Evolutionary conservation across 2,888 invertebrate species (phyloP), one percentile per base, ranked within the genome.

Genomic region (Leptarthrus brevirostris): DNA sequence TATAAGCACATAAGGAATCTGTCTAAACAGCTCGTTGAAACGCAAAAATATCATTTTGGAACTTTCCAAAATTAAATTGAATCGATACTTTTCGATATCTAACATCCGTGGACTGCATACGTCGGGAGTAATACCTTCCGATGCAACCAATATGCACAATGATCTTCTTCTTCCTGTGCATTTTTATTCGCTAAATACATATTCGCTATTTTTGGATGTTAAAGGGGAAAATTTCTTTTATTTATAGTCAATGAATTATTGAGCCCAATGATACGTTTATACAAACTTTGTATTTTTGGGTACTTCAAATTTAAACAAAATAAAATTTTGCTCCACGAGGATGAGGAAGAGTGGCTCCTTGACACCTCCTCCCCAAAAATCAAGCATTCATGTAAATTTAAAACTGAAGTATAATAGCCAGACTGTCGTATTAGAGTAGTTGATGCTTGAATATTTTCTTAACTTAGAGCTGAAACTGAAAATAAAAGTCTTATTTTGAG

Each of bases 401-500:
- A 49, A 66, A 40, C 16, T 47, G 66, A 66, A 47, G 26, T 47
- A 66, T 47, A 49, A 24, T 47, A 47, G 66, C 26, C 14, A 66
- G 49, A 40, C 26, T 26, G 40, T 22, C 22, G 52, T 69, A 52
- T 26, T 44, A 52, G 64, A 69, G 69, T 69, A 69, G 69, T 69
- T 69, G 69, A 24, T 69, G 69, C 34, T 69, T 69, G 34, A 69
- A 52, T 52, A 69, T 69, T 49, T 69, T 69, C 69, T 52, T 66
- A 49, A 66, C 26, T 47, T 69, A 69, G 64, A 64, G 69, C 52
- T 52, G 52, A 69, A 52, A 69, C 73, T 73, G 53, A 73, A 73
- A 73, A 73, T 66, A 73, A 69, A 73, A 73, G 66, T 73, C 73
- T 73, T 66, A 69, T 73, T 73, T 73, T 73, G 66, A 69, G 73